Evolutionary conservation across 2,888 invertebrate genomes (phyloP).

Genomic region (Oscheius sp.): DNA sequence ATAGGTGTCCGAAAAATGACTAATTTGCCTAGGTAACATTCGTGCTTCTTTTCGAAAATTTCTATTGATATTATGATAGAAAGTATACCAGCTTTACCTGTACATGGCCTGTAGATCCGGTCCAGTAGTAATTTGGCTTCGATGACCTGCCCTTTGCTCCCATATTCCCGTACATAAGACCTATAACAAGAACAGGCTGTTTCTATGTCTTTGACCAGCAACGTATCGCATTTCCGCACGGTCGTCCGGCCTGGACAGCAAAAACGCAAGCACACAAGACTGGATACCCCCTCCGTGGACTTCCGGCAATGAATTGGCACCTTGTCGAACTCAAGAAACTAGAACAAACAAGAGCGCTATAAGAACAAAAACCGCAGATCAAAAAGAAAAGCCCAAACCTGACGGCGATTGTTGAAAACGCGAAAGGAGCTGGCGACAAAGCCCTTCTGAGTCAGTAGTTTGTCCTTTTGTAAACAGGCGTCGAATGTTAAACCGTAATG

Average conservation of each 20-base stretch:
- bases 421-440: constrained; percentile 64
- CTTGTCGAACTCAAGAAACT: constrained; percentile 26
- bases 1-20: constrained; percentile 58
- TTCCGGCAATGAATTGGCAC: constrained; percentile 26
- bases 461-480: constrained; percentile 64
- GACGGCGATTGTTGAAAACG: constrained; percentile 62
- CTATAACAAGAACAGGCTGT: constrained; percentile 21
- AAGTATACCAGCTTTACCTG: constrained; percentile 25
- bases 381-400: constrained; percentile 39
- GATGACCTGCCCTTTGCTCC: constrained; percentile 62
- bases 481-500: constrained; percentile 66
- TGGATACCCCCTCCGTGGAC: background rate
- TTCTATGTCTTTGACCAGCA: background rate
- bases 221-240: constrained; percentile 11
- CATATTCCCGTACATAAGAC: constrained; percentile 67
- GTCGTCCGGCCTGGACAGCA: no score
- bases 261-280: constrained; percentile 20
- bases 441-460: constrained; percentile 48
- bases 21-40: constrained; percentile 62
- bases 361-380: background rate
- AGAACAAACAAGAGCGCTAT: constrained; percentile 10
- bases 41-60: constrained; percentile 43
- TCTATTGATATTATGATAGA: no score
- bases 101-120: constrained; percentile 58
- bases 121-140: constrained; percentile 60